phyloP scores from a whole-genome alignment of 2,797 vertebrate species.

The Nothura maculosa region DNA sequence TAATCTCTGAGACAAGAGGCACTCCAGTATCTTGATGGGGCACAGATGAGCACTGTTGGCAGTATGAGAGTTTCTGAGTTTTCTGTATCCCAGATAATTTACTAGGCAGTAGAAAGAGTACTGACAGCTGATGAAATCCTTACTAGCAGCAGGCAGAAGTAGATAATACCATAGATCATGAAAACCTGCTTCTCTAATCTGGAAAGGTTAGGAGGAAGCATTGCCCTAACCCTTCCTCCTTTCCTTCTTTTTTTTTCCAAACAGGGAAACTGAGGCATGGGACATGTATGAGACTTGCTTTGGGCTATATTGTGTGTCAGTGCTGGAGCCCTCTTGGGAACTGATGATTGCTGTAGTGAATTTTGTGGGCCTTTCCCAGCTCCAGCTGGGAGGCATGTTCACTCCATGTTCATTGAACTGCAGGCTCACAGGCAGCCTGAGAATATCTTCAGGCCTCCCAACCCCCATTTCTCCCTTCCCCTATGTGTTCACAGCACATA shows the following conservation, averaged over 20 bases:
- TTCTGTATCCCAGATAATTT: neutral
- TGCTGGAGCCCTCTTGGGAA: neutral
- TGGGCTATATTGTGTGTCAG: neutral
- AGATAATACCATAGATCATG: neutral
- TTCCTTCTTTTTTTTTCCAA: neutral
- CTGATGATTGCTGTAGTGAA: accelerated
- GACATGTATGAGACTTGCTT: accelerated
- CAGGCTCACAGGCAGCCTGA: conserved; percentile 56
- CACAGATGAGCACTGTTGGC: neutral
- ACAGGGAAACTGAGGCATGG: neutral
- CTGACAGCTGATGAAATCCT: neutral
- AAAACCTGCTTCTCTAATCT: neutral
- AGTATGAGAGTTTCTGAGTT: neutral
- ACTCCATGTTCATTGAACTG: conserved; percentile 33
- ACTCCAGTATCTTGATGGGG: neutral
- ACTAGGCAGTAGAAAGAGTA: neutral
- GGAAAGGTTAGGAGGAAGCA: neutral
- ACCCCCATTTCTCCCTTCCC: conserved; percentile 47
- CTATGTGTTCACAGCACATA: conserved; percentile 34
- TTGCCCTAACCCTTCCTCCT: neutral
- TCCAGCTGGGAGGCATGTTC: neutral
- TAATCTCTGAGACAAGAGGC: neutral
- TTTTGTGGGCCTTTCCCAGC: neutral
- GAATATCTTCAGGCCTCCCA: conserved; percentile 53
- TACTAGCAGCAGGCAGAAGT: neutral